A percentile compares a stretch with the other conserved stretches of the same genome.
Conservation (phyloP, 2,113 vertebrate species). For the Crotalus helleri region DNA sequence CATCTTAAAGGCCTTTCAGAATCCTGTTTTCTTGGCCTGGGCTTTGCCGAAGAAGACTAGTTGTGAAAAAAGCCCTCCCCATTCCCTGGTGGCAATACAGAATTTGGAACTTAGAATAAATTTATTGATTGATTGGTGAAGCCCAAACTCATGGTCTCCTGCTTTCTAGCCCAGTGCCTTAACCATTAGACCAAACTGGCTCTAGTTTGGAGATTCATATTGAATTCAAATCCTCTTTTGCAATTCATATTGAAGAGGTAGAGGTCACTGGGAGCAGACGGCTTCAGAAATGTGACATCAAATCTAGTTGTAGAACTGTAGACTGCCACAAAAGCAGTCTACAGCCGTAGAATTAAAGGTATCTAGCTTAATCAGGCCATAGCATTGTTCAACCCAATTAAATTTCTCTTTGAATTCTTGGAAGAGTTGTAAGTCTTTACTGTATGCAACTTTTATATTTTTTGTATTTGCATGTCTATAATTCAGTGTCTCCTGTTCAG, state of each 20-base stretch:
- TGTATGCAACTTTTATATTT: not conserved
- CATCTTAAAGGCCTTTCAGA: not conserved
- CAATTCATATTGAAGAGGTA: not conserved
- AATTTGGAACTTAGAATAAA: not conserved
- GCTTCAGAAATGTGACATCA: not conserved
- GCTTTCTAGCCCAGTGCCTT: not conserved
- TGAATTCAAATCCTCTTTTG: not conserved
- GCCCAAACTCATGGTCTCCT: not conserved
- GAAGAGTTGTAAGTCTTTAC: not conserved
- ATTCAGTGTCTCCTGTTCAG: not conserved
- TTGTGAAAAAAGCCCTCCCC: not conserved
- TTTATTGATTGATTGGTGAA: not conserved
- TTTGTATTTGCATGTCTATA: not conserved
- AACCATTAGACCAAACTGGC: not conserved
- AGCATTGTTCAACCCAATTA: not conserved
- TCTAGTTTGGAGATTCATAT: not conserved
- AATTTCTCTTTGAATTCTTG: not conserved
- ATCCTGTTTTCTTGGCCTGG: not conserved
- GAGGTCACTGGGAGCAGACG: not conserved
- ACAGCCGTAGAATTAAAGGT: not conserved
- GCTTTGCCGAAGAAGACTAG: not conserved
- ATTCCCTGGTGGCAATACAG: not conserved
- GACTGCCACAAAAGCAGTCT: not conserved
- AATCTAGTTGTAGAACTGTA: not conserved
- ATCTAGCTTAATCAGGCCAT: not conserved